A percentile compares a stretch with the other conserved stretches of the same genome.
These are phyloP conservation scores for Drosophila nebulosa DNA, from an alignment of 1,140 invertebrate species.

Conservation along the genomic window DNA sequence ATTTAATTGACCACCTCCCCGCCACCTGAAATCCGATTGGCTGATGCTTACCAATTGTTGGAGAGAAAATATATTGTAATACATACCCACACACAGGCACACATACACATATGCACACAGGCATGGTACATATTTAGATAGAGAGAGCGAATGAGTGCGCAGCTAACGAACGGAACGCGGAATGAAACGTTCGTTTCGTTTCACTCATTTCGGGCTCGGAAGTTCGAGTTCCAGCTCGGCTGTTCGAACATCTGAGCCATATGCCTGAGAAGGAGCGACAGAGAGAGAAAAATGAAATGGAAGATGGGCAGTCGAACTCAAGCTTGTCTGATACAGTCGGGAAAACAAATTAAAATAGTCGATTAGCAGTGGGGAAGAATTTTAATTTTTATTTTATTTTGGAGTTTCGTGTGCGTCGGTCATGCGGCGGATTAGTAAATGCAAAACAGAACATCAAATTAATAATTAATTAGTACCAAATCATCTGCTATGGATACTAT, in stretches of 20 bases:
- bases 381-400: slow-evolving; percentile 57
- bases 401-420: slow-evolving; percentile 54
- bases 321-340: no score
- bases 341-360: no score
- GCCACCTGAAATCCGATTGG: slow-evolving; percentile 69
- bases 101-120: neutral
- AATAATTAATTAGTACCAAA: slow-evolving; percentile 40
- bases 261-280: no score
- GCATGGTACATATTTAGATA: neutral
- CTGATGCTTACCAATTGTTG: slow-evolving; percentile 25
- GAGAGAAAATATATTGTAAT: slow-evolving; percentile 23
- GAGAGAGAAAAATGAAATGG: no score
- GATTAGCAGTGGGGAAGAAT: no score
- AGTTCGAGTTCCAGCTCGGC: slow-evolving; percentile 16
- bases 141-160: neutral
- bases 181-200: slow-evolving; percentile 22
- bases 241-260: no score
- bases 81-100: neutral
- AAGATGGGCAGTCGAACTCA: no score
- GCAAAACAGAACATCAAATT: slow-evolving; percentile 47
- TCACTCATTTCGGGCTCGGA: slow-evolving; percentile 21
- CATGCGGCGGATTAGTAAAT: slow-evolving; percentile 43
- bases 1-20: slow-evolving; percentile 61
- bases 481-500: slow-evolving; percentile 4
- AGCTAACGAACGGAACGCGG: slow-evolving; percentile 10